Evolutionary conservation across 2,797 vertebrate species (phyloP).

Genomic region (Coluber constrictor): DNA sequence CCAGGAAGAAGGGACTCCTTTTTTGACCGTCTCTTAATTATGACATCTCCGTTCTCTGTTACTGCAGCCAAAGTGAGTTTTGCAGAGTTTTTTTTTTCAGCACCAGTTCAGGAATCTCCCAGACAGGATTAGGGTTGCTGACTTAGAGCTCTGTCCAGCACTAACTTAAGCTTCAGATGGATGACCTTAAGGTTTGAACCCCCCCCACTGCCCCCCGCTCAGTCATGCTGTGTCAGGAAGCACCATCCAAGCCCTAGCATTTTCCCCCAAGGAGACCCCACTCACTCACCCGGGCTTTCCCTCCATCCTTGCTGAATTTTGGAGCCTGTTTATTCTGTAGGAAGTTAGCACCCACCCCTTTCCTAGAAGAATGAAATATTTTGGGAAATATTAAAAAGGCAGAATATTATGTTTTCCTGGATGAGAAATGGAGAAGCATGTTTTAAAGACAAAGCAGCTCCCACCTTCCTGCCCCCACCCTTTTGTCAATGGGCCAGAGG

Average conservation of each 20-base stretch:
- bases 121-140: background rate
- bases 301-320: background rate
- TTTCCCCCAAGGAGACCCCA: background rate
- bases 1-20: background rate
- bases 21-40: background rate
- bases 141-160: background rate
- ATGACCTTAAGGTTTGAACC: background rate
- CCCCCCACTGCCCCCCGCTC: rapidly evolving
- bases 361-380: too few species aligned
- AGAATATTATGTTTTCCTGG: too few species aligned
- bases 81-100: background rate
- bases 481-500: too few species aligned
- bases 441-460: too few species aligned
- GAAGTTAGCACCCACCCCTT: too few species aligned
- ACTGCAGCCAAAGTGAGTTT: background rate
- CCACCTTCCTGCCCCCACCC: too few species aligned
- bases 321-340: background rate
- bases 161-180: background rate
- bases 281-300: too few species aligned
- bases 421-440: too few species aligned
- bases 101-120: background rate
- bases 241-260: background rate
- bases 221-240: background rate
- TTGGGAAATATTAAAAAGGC: too few species aligned
- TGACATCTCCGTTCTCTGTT: background rate